Evolutionary conservation across 1,140 invertebrate species (phyloP).

Genomic region (Ridgeia piscesae): DNA sequence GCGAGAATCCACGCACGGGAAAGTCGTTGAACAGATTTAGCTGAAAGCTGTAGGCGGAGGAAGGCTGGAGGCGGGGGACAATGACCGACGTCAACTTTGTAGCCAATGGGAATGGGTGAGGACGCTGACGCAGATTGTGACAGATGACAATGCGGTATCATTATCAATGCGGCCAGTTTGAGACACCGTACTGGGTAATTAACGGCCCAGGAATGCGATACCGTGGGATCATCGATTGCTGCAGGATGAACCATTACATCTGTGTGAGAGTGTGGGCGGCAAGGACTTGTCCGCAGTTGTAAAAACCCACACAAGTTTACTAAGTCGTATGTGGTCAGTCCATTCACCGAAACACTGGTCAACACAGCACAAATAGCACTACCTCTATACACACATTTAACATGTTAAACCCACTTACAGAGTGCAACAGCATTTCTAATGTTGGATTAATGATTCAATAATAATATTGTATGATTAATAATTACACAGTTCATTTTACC

Average conservation of each 20-base stretch:
- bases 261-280: background rate
- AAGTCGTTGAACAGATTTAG: background rate
- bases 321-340: background rate
- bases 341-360: background rate
- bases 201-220: background rate
- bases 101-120: background rate
- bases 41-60: background rate
- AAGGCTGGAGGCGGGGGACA: background rate
- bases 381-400: too few relatives aligned
- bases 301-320: background rate
- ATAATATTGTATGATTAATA: too few relatives aligned
- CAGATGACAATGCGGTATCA: background rate
- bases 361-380: background rate
- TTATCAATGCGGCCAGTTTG: slow-evolving; percentile 10
- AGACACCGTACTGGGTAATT: background rate
- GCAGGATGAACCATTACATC: background rate
- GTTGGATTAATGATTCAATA: too few relatives aligned
- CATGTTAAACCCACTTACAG: too few relatives aligned
- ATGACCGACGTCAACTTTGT: background rate
- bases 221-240: background rate
- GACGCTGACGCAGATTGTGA: slow-evolving; percentile 6
- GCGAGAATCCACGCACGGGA: background rate
- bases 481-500: too few relatives aligned
- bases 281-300: background rate
- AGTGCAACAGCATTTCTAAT: too few relatives aligned